phyloP scores from a whole-genome alignment of 2,888 invertebrate species.

The Nasonia oneida region DNA sequence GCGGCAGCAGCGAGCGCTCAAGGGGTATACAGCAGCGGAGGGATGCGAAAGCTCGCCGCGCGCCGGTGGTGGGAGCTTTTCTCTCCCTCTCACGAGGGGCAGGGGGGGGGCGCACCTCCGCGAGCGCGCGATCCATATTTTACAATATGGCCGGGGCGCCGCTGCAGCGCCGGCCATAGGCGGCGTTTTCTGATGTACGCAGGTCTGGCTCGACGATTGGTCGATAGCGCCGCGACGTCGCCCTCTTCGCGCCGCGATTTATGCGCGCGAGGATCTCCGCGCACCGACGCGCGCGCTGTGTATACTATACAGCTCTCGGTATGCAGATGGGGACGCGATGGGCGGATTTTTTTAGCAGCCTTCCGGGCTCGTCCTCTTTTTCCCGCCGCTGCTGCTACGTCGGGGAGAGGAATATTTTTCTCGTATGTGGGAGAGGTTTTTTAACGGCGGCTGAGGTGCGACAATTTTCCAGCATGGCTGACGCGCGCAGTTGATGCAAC shows the following conservation, averaged over 20 bases:
- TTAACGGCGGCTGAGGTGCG: not conserved
- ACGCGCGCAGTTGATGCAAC: not conserved
- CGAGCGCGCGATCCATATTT: conserved; percentile 78
- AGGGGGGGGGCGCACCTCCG: conserved; percentile 63
- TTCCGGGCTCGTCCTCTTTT: not conserved
- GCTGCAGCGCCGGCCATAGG: conserved; percentile 68
- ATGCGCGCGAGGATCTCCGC: not conserved
- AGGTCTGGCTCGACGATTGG: conserved; percentile 77
- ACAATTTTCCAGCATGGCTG: conserved; percentile 50
- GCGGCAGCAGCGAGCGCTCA: not conserved
- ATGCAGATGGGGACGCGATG: conserved; percentile 44
- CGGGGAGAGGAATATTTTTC: too few relatives aligned
- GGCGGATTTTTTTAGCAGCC: not conserved
- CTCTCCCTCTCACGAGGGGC: not conserved
- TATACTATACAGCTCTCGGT: not conserved
- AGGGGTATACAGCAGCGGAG: not conserved
- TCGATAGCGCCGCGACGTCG: conserved; percentile 75
- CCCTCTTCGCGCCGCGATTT: conserved; percentile 63
- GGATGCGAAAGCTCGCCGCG: not conserved
- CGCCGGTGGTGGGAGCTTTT: conserved; percentile 24
- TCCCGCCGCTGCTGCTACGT: too few relatives aligned
- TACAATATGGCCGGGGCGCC: conserved; percentile 76
- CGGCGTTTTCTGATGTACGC: conserved; percentile 77
- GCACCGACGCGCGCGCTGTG: not conserved
- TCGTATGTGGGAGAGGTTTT: too few relatives aligned